Percentiles rank a stretch among this genome's conserved stretches.
Conservation (phyloP, 1,140 invertebrate species). For the Formica selysi region DNA sequence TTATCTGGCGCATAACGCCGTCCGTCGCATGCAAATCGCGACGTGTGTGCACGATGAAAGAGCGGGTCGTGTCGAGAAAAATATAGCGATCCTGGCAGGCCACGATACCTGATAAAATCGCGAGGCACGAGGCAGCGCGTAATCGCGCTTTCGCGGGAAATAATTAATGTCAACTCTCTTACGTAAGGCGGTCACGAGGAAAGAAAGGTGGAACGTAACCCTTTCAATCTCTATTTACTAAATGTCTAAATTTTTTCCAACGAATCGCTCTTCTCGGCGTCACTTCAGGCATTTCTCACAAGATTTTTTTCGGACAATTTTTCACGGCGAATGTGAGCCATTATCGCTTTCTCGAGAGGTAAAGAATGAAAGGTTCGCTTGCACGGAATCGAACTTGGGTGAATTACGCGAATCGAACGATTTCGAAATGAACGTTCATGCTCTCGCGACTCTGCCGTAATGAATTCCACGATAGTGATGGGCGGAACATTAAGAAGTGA, state of each 20-base stretch:
- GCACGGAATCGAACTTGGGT: slow-evolving; percentile 9
- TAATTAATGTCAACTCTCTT: slow-evolving; percentile 67
- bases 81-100: slow-evolving; percentile 68
- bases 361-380: slow-evolving; percentile 61
- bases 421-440: slow-evolving; percentile 36
- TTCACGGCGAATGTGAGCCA: background rate
- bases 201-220: slow-evolving; percentile 36
- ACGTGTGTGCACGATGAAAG: slow-evolving; percentile 62
- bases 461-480: slow-evolving; percentile 68
- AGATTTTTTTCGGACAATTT: background rate
- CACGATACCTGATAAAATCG: slow-evolving; percentile 68
- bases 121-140: slow-evolving; percentile 64
- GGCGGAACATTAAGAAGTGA: slow-evolving; percentile 68
- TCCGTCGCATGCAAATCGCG: slow-evolving; percentile 75
- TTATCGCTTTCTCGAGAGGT: background rate
- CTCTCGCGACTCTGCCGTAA: slow-evolving; percentile 64
- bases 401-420: slow-evolving; percentile 56
- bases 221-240: slow-evolving; percentile 26
- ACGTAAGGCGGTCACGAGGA: slow-evolving; percentile 31
- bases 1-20: slow-evolving; percentile 75
- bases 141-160: slow-evolving; percentile 64
- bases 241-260: slow-evolving; percentile 50
- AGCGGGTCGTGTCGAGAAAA: slow-evolving; percentile 61
- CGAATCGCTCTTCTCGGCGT: background rate
- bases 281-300: background rate